These are phyloP conservation scores for Metacarcinus magister DNA, from an alignment of 2,888 invertebrate species.

Conservation along the genomic window DNA sequence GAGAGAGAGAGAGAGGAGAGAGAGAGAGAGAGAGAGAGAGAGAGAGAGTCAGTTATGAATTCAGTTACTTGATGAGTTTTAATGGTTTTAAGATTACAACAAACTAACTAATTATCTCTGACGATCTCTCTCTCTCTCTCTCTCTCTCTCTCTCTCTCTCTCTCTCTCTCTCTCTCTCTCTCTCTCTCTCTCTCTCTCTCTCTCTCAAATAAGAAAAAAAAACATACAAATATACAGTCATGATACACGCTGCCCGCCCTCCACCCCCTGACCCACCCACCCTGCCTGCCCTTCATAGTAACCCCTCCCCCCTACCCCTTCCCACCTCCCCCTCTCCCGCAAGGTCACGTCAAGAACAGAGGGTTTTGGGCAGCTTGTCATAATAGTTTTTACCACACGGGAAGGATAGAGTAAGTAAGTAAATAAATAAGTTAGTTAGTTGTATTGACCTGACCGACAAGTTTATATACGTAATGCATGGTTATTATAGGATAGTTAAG, in stretches of 20 bases:
- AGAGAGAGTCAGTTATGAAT: too few relatives aligned
- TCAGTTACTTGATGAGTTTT: too few relatives aligned
- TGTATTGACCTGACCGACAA: too few relatives aligned
- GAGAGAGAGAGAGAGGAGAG: too few relatives aligned
- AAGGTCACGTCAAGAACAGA: not conserved
- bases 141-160: constrained; percentile 39
- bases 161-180: constrained; percentile 39
- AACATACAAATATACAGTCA: not conserved
- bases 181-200: constrained; percentile 38
- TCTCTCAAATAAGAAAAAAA: not conserved
- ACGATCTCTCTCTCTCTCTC: not conserved
- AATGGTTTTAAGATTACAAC: not conserved
- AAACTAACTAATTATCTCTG: not conserved
- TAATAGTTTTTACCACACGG: too few relatives aligned
- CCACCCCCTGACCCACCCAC: not conserved
- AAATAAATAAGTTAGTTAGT: not conserved
- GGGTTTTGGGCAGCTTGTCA: not conserved
- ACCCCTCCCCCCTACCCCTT: not conserved
- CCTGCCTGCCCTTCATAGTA: not conserved
- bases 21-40: too few relatives aligned
- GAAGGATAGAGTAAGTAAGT: not conserved
- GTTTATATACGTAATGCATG: too few relatives aligned
- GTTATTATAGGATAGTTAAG: too few relatives aligned
- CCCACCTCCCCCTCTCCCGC: not conserved
- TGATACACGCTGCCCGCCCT: not conserved